A percentile compares a stretch with the other conserved stretches of the same genome.
phyloP scores from a whole-genome alignment of 2,888 invertebrate genomes.

The Ashinkailepas kermadecensis region DNA sequence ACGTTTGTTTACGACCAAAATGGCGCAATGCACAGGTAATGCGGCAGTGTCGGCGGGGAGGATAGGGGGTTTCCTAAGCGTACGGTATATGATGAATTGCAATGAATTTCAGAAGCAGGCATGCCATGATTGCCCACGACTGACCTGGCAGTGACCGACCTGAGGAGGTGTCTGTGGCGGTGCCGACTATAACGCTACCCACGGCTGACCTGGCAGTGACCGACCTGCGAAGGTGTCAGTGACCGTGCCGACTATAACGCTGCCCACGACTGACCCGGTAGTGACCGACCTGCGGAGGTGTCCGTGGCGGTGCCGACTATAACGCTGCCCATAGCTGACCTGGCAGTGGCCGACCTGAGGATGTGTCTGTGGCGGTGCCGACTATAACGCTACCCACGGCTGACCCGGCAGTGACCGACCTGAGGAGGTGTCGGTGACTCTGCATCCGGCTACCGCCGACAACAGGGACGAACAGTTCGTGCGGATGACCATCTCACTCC shows the following conservation, averaged over 20 bases:
- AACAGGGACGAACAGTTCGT: conserved; percentile 33
- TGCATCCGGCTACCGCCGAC: conserved; percentile 33
- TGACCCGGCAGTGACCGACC: conserved; percentile 28
- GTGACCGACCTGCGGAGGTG: conserved; percentile 31
- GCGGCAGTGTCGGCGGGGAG: no score
- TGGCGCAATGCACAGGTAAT: no score
- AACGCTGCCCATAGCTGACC: not conserved
- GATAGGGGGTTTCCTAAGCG: no score
- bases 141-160: conserved; percentile 28
- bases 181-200: no score
- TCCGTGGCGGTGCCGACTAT: conserved; percentile 22
- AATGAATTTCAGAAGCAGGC: no score
- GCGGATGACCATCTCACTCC: conserved; percentile 31
- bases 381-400: not conserved
- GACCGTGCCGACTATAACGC: no score
- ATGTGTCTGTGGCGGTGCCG: no score
- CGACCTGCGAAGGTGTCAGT: no score
- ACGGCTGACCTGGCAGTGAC: no score
- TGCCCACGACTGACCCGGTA: not conserved
- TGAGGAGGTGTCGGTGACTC: conserved; percentile 30
- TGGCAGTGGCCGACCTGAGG: not conserved
- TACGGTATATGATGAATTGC: no score
- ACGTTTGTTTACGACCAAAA: no score
- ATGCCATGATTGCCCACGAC: not conserved
- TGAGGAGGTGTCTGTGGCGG: conserved; percentile 30